These are phyloP conservation scores for Hypocryptadius cinnamomeus DNA, from an alignment of 2,113 vertebrate species.

Conservation along the genomic window DNA sequence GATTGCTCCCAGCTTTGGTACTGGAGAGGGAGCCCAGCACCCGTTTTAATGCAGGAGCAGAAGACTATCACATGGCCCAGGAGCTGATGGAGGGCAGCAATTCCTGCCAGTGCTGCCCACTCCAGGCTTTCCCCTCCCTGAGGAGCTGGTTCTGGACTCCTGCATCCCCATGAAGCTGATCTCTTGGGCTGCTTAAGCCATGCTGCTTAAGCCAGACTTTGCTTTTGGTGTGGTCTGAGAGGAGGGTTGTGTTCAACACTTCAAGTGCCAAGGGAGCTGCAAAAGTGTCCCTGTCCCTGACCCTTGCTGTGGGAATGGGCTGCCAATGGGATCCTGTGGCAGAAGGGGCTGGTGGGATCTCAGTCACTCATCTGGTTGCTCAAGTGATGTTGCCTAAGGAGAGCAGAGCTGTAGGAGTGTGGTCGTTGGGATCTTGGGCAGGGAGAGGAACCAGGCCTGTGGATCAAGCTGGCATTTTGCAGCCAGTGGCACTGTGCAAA, in stretches of 20 bases:
- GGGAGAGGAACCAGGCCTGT: neutral
- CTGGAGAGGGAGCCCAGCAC: neutral
- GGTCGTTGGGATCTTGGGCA: neutral
- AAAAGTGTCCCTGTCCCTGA: neutral
- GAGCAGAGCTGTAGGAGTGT: neutral
- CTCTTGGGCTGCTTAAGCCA: accelerated
- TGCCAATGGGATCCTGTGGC: neutral
- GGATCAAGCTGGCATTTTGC: neutral
- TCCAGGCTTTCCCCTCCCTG: neutral
- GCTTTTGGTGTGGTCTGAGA: neutral
- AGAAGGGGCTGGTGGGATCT: neutral
- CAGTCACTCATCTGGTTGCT: neutral
- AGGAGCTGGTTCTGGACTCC: neutral
- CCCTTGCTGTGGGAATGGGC: neutral
- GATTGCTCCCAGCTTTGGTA: neutral
- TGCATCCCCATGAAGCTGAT: neutral
- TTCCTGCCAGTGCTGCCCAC: accelerated
- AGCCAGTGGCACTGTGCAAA: neutral
- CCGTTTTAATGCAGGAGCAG: neutral
- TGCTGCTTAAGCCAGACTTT: neutral
- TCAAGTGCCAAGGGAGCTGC: neutral
- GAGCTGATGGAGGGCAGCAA: neutral
- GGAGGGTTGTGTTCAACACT: neutral
- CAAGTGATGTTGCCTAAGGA: neutral
- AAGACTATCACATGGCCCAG: neutral